Evolutionary conservation across 2,113 vertebrate genomes (phyloP).

Genomic region (Corythoichthys intestinalis): DNA sequence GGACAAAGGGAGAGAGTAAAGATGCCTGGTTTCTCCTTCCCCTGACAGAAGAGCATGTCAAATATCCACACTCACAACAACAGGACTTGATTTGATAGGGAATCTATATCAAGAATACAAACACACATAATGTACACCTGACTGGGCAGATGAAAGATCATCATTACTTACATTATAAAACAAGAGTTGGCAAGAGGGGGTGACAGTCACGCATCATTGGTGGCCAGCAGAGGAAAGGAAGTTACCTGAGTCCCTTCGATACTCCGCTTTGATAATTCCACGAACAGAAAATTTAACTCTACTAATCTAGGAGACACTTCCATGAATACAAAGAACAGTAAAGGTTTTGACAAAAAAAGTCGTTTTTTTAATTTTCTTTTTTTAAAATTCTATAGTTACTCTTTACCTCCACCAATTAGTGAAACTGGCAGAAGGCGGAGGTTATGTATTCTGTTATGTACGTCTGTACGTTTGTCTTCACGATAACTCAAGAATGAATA

Average conservation of each 20-base stretch:
- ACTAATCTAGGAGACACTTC: no score
- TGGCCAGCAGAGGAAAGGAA: background rate
- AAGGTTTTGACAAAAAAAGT: no score
- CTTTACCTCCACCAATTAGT: no score
- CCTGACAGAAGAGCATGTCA: constrained; percentile 37
- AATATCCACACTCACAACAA: constrained; percentile 46
- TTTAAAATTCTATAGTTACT: no score
- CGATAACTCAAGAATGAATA: no score
- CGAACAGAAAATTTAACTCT: no score
- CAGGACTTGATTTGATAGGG: constrained; percentile 50
- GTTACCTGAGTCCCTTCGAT: background rate
- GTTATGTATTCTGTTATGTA: no score
- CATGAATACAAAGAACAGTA: no score
- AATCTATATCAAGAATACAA: constrained; percentile 35
- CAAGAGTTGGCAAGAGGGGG: constrained; percentile 38
- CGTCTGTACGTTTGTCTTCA: no score
- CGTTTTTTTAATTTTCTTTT: no score
- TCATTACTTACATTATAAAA: constrained; percentile 52
- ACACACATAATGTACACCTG: constrained; percentile 18
- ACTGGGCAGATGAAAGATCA: constrained; percentile 52
- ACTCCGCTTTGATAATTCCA: background rate
- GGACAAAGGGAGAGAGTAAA: constrained; percentile 18
- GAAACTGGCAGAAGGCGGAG: no score
- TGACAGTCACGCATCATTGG: background rate
- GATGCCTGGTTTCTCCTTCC: constrained; percentile 25